Evolutionary conservation across 2,797 vertebrate genomes (phyloP), one percentile per base, ranked within the genome.

Genomic region (Spondyliosoma cantharus): DNA sequence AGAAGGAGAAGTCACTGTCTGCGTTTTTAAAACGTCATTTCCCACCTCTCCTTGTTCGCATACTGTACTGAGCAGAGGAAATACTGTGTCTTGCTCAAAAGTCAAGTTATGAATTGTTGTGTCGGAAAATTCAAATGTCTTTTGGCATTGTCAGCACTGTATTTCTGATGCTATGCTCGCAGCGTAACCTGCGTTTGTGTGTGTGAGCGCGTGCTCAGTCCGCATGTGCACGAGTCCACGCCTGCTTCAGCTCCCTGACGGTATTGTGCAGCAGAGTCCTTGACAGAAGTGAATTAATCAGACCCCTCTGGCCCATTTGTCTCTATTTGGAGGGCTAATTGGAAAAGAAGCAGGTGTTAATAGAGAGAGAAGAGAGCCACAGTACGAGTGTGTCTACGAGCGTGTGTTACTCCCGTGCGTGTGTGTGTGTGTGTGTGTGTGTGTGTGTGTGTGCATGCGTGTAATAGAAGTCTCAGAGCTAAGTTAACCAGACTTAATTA

Each of bases 341-440:
- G 95, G 94, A 95, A 95, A 94, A 95, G 94, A 95, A 96, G 95
- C 95, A 95, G 95, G 94, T 95, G 95, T 95, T 95, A 95, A 96
- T 95, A 94, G 92, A 94, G 94, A 94, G 92, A 86, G 78, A 87
- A 87, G 89, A 87, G 87, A 82, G 84, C 70, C 80, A 74, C 50
- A 63, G 83, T 64, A 69, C 73, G 82, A 63, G 81, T 78, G 90
- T 83, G 90, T 42, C 62, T 59, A 52, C 57, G 72, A 64, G 32
- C 6, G 32, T 2, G 32, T 37, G 32, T 37, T 27, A 3, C 27
- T 27, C 27, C 27, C 61, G 81, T n/a, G n/a, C n/a, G n/a, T n/a
- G 29, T 37, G 37, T 37, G 37, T 42, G 52, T 60, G 56, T 71
- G 53, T 66, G 46, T 45, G 71, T 58, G 86, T 43, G 57, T 60